Percentiles rank a stretch among this genome's conserved stretches.
phyloP scores from a whole-genome alignment of 2,888 invertebrate genomes.

The Conistra vaccinii region DNA sequence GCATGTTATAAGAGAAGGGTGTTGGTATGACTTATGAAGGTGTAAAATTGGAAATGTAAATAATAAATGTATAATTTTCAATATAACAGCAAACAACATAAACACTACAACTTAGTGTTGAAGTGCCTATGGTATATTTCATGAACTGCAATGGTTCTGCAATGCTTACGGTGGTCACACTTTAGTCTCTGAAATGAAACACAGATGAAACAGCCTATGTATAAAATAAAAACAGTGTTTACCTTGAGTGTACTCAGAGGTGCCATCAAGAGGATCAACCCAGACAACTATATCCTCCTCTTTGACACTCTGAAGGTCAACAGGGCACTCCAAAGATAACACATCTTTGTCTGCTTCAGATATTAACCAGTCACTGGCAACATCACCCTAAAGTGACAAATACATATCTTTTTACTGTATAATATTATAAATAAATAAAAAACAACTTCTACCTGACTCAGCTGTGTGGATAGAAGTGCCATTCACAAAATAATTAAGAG shows the following conservation, averaged over 20 bases:
- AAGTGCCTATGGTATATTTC: not conserved
- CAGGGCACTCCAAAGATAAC: conserved; percentile 92
- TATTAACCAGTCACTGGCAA: conserved; percentile 94
- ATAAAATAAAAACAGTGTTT: conserved; percentile 22
- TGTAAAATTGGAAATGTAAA: not conserved
- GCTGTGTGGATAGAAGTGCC: not conserved
- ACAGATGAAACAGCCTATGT: not conserved
- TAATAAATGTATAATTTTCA: not conserved
- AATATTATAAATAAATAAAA: conserved; percentile 23
- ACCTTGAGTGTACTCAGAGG: conserved; percentile 99
- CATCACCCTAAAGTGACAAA: conserved; percentile 74
- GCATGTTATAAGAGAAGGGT: conserved; percentile 51
- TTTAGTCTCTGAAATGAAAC: not conserved
- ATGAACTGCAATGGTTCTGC: not conserved
- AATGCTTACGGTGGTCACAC: not conserved
- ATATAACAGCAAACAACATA: not conserved
- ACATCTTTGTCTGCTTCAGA: conserved; percentile 93
- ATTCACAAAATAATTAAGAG: conserved; percentile 30
- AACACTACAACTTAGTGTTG: conserved; percentile 3
- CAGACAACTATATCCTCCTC: conserved; percentile 97
- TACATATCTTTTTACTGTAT: not conserved
- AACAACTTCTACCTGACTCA: not conserved
- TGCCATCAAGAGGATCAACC: conserved; percentile 99
- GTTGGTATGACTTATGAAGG: conserved; percentile 30
- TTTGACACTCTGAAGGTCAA: conserved; percentile 91